Evolutionary conservation across 2,888 invertebrate species (phyloP).

Genomic region (Prionchulus punctatus): DNA sequence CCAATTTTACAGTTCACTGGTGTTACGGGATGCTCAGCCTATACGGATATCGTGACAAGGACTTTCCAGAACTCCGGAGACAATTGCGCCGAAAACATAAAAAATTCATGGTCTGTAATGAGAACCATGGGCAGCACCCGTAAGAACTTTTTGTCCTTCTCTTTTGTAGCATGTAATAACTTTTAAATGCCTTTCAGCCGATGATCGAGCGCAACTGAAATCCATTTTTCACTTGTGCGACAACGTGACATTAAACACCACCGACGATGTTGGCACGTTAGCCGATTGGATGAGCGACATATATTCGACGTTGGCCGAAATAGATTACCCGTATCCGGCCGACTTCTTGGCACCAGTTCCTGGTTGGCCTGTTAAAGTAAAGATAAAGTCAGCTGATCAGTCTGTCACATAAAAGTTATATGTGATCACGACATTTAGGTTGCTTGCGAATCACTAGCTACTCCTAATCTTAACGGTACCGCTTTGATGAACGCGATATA

Average conservation of each 20-base stretch:
- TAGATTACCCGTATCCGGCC: constrained; percentile 76
- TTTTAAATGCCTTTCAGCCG: constrained; percentile 43
- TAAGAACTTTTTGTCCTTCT: not conserved
- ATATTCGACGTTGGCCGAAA: constrained; percentile 60
- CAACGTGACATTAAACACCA: constrained; percentile 33
- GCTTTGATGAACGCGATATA: constrained; percentile 47
- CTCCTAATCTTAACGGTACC: too few relatives aligned
- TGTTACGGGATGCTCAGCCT: constrained; percentile 59
- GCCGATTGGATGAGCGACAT: not conserved
- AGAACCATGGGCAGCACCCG: constrained; percentile 20
- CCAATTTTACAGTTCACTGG: constrained; percentile 71
- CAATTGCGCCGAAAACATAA: constrained; percentile 54
- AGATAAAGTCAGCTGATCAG: too few relatives aligned
- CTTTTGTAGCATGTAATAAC: too few relatives aligned
- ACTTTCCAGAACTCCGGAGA: constrained; percentile 47
- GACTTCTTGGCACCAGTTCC: constrained; percentile 60
- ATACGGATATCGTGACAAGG: constrained; percentile 57
- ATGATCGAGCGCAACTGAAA: constrained; percentile 53
- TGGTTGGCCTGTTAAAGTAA: constrained; percentile 57
- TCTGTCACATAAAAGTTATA: too few relatives aligned
- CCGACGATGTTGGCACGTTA: constrained; percentile 43
- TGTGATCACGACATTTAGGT: too few relatives aligned
- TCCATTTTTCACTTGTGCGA: constrained; percentile 57
- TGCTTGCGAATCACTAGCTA: too few relatives aligned
- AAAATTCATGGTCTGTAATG: constrained; percentile 58